Evolutionary conservation across 2,888 invertebrate species (phyloP), one percentile per base, ranked within the genome.

Genomic region (Hoplodrina ambigua): DNA sequence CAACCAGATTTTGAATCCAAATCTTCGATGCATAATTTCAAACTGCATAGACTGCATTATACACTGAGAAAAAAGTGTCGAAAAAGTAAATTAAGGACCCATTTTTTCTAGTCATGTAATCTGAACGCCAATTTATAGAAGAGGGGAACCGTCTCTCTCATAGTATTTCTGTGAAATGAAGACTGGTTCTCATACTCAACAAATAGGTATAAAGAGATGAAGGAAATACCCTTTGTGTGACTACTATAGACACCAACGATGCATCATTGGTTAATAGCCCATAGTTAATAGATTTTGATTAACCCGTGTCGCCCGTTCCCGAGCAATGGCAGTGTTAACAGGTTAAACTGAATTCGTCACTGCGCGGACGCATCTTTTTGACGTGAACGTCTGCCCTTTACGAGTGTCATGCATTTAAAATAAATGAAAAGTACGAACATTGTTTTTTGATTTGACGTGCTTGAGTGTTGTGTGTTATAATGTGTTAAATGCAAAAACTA

Each of bases 291-390:
- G 78, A 78, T 75, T 80, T 81, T 80, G 83, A 86, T 87, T 87
- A 86, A 76, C 75, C 77, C 73, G 72, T 79, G 76, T 78, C 77
- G 67, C 53, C 20, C 64, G 75, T 59, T 53, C 57, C 30, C 72
- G 78, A 75, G 84, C 80, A 84, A 73, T 78, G 80, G 56, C 75
- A 78, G 81, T 79, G 80, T 81, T 80, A 80, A 83, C 82, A 87
- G 88, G 90, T 89, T 86, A 90, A 86, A 78, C 64, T 54, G 75
- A 84, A 83, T 82, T 84, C 59, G 80, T 81, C 77, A 81, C 81
- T 81, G 80, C 62, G 85, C 72, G 55, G 72, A 69, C 84, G 86
- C 81, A 75, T 80, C 66, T 72, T 69, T 69, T 55, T 64, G 70
- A 72, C 74, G 64, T 57, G 69, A 56, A 41, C 41, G 41, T 13